phyloP scores from a whole-genome alignment of 2,113 vertebrate genomes.

The Sminthopsis crassicaudata region DNA sequence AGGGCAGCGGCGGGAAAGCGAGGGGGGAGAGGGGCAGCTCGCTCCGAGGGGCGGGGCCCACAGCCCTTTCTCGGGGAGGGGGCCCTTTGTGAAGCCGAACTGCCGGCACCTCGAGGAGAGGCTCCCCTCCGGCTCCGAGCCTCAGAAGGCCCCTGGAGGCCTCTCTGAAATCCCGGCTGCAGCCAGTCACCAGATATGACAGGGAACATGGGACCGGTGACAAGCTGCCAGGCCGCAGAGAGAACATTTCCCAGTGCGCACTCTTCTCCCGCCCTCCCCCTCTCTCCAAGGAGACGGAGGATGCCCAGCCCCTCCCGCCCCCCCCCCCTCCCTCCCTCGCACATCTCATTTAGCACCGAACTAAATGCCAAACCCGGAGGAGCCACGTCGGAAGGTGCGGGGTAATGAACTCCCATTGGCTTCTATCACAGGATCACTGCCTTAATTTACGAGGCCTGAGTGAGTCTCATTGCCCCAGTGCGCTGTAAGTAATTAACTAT shows the following conservation, averaged over 20 bases:
- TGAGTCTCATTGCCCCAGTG: conserved; percentile 75
- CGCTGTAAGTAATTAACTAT: conserved; percentile 77
- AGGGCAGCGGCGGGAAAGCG: fast-evolving
- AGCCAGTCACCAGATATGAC: neutral
- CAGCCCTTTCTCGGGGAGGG: too few relatives aligned
- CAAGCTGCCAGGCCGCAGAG: neutral
- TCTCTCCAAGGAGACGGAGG: neutral
- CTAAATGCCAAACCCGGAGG: conserved; percentile 66
- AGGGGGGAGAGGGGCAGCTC: fast-evolving
- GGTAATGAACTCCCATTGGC: conserved; percentile 65
- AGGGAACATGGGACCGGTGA: neutral
- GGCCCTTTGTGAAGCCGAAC: neutral
- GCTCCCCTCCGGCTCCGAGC: neutral
- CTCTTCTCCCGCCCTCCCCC: neutral
- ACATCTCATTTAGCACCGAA: neutral
- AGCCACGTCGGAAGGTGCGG: conserved; percentile 5
- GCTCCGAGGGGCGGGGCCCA: neutral
- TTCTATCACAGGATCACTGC: conserved; percentile 67
- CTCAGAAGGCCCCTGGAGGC: neutral
- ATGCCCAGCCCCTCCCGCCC: neutral
- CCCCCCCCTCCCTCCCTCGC: neutral
- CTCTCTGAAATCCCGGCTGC: neutral
- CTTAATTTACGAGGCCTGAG: conserved; percentile 76
- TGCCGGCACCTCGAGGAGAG: neutral
- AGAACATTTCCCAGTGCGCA: neutral